A percentile compares a stretch with the other conserved stretches of the same genome.
These are phyloP conservation scores for Pristiophorus japonicus DNA, from an alignment of 2,113 vertebrate species.

Conservation along the genomic window DNA sequence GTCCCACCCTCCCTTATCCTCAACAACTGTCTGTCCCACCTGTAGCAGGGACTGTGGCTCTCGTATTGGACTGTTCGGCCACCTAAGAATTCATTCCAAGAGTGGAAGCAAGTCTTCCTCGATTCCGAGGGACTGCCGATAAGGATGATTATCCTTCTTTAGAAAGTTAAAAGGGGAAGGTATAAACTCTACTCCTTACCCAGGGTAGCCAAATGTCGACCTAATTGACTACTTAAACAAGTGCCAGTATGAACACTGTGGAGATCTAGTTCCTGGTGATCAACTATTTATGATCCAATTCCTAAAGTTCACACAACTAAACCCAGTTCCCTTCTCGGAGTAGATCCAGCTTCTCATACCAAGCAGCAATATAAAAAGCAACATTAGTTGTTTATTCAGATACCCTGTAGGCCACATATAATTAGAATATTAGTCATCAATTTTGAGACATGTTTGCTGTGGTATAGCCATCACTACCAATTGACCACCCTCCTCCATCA, in stretches of 20 bases:
- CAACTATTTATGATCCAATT: no score
- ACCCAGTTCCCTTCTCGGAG: background rate
- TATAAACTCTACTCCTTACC: background rate
- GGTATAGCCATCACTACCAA: background rate
- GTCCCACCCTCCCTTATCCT: no score
- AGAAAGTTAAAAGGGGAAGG: background rate
- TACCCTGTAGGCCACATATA: background rate
- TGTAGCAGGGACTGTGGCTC: no score
- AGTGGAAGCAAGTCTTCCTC: no score
- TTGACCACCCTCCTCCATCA: background rate
- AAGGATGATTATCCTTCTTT: background rate
- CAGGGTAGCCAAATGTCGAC: background rate
- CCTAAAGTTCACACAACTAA: background rate
- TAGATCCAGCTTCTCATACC: background rate
- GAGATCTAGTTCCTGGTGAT: background rate
- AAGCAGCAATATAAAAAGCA: background rate
- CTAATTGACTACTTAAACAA: background rate
- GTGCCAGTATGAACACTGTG: background rate
- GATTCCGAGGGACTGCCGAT: no score
- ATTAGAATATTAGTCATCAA: background rate
- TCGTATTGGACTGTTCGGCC: no score
- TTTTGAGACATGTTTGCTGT: background rate
- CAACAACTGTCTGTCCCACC: no score
- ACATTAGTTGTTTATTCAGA: background rate
- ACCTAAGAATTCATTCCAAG: no score